A percentile compares a stretch with the other conserved stretches of the same genome.
phyloP scores from a whole-genome alignment of 2,113 vertebrate species.

The Hyla sarda region DNA sequence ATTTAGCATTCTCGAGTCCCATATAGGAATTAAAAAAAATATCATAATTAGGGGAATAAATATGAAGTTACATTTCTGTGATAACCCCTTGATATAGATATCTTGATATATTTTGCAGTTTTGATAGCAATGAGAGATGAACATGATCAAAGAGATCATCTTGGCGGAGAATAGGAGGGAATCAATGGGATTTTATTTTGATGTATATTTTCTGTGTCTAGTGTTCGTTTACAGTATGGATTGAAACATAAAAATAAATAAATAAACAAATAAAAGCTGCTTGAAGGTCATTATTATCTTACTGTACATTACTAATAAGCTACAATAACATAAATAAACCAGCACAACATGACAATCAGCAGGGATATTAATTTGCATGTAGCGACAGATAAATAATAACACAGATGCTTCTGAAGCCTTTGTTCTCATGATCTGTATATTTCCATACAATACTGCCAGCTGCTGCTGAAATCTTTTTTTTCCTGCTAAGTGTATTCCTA shows the following conservation, averaged over 20 bases:
- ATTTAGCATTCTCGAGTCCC: too few species aligned
- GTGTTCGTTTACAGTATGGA: neutral
- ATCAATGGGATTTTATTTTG: neutral
- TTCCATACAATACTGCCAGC: constrained; percentile 10
- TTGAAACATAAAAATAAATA: neutral
- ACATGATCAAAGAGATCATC: too few species aligned
- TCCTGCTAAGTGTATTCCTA: neutral
- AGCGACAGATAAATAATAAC: constrained; percentile 8
- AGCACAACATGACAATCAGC: neutral
- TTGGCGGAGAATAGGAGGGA: too few species aligned
- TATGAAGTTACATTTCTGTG: too few species aligned
- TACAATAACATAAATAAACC: neutral
- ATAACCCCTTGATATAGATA: too few species aligned
- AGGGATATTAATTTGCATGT: constrained; percentile 6
- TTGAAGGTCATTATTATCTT: constrained; percentile 12
- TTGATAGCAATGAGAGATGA: too few species aligned
- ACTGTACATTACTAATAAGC: neutral
- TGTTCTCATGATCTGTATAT: neutral
- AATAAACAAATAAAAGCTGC: too few species aligned
- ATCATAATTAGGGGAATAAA: too few species aligned
- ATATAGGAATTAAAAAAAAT: too few species aligned
- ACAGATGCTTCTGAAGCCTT: constrained; percentile 18
- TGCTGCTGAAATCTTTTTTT: neutral
- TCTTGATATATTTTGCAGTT: too few species aligned
- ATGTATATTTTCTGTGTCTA: neutral